Evolutionary conservation across 2,797 vertebrate genomes (phyloP).

Genomic region (Stomatorhinus walkeri): DNA sequence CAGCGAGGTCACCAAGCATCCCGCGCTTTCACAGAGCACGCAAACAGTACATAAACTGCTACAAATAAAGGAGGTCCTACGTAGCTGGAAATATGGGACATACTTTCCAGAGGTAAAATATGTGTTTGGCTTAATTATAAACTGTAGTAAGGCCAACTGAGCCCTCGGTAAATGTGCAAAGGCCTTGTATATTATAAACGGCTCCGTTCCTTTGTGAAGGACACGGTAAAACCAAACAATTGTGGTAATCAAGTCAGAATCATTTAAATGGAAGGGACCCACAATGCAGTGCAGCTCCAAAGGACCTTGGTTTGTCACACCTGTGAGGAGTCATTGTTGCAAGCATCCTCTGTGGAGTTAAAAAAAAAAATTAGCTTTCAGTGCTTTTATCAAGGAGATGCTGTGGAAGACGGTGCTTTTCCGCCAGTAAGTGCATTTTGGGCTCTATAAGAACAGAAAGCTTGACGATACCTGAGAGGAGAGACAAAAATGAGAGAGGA

Average conservation of each 20-base stretch:
- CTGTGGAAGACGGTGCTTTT: not conserved
- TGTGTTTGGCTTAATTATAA: not conserved
- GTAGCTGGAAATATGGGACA: not conserved
- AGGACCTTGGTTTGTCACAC: slow-evolving; percentile 4
- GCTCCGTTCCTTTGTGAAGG: not conserved
- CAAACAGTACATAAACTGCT: not conserved
- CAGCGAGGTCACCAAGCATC: not conserved
- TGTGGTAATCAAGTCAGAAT: not conserved
- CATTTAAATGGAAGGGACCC: not conserved
- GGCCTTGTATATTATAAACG: not conserved
- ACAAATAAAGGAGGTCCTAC: not conserved
- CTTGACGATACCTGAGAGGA: not conserved
- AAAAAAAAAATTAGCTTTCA: not conserved
- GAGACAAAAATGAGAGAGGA: not conserved
- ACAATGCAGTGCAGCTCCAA: not conserved
- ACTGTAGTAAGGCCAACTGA: not conserved
- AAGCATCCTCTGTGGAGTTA: not conserved
- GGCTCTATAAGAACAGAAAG: not conserved
- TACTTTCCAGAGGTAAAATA: not conserved
- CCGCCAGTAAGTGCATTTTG: not conserved
- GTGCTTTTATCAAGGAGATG: slow-evolving; percentile 3
- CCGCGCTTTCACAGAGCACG: not conserved
- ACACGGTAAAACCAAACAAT: slow-evolving; percentile 2
- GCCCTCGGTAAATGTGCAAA: not conserved
- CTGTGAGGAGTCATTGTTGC: not conserved